Conservation (phyloP, 2,797 vertebrate species). For the Catostomus latipinnis region DNA sequence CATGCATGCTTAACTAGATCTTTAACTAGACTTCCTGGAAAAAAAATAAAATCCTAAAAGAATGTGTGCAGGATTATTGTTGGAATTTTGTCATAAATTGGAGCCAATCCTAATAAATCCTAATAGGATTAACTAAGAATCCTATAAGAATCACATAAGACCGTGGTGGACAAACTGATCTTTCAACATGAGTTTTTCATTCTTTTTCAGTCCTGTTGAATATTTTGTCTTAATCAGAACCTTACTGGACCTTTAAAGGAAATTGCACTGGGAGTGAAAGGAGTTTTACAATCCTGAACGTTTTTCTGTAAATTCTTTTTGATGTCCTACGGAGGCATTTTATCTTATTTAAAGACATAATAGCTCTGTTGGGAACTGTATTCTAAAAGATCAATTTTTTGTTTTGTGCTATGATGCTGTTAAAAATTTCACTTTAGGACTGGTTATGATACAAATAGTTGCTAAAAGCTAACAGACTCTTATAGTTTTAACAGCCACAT, state of each 20-base stretch:
- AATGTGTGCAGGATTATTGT: conserved; percentile 8
- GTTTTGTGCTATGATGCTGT: no score
- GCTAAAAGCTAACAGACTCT: no score
- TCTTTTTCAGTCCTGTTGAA: neutral
- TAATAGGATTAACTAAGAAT: neutral
- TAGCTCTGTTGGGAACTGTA: no score
- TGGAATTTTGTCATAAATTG: neutral
- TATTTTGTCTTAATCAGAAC: neutral
- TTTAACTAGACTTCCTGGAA: neutral
- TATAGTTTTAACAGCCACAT: no score
- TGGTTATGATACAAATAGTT: no score
- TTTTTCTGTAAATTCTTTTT: neutral
- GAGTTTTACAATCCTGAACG: neutral
- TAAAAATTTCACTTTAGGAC: no score
- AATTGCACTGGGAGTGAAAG: neutral
- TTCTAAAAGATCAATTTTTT: no score
- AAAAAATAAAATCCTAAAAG: neutral
- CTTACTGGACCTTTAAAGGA: neutral
- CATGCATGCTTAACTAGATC: neutral
- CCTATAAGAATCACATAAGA: neutral
- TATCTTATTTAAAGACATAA: no score
- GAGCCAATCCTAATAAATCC: neutral
- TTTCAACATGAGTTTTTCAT: neutral
- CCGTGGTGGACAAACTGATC: neutral
- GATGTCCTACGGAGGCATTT: neutral